Conservation (phyloP, 2,797 vertebrate genomes). For the Sebastes trivittatus region DNA sequence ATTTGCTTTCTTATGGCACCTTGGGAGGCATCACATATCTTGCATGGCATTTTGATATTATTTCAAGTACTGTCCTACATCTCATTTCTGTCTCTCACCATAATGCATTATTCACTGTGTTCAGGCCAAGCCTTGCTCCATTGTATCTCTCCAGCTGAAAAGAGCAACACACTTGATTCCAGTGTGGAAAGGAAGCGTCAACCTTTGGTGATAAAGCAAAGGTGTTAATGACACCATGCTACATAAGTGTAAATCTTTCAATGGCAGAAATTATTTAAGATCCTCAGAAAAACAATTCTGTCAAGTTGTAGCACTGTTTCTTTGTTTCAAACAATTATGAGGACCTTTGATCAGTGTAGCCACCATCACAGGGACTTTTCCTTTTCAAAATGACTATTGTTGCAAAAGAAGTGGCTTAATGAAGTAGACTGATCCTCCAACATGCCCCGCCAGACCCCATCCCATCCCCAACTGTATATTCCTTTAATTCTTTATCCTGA, state of each 20-base stretch:
- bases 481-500: background rate
- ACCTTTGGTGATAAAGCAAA: background rate
- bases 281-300: background rate
- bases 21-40: background rate
- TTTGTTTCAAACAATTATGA: background rate
- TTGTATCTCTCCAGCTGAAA: background rate
- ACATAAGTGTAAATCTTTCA: background rate
- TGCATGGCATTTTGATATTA: background rate
- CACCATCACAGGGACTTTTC: background rate
- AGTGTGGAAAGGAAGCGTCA: background rate
- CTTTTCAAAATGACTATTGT: background rate
- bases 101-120: constrained; percentile 8
- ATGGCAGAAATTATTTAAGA: background rate
- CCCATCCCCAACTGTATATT: background rate
- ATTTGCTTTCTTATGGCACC: background rate
- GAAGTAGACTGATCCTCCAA: background rate
- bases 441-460: no score
- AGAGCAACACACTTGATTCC: background rate
- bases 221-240: background rate
- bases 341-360: background rate
- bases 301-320: background rate
- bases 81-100: background rate
- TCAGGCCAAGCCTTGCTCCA: background rate
- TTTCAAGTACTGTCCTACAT: background rate
- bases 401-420: background rate